Evolutionary conservation across 2,797 vertebrate genomes (phyloP).

Genomic region (Passerculus sandwichensis): DNA sequence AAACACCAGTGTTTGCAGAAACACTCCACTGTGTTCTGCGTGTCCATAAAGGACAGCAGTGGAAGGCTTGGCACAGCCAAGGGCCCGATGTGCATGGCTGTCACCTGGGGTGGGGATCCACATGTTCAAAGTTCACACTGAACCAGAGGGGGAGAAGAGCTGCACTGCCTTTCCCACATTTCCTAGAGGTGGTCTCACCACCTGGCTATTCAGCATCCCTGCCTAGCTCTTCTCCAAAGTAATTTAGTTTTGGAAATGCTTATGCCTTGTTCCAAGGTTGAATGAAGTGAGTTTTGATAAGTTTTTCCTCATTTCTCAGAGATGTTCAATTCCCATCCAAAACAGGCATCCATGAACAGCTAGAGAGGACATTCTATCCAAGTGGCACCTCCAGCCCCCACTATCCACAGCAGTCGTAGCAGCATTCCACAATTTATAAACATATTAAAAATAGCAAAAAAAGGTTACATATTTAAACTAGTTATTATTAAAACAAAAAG

Average conservation of each 20-base stretch:
- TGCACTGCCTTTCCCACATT: accelerated
- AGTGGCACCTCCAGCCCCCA: accelerated
- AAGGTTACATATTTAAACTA: not conserved
- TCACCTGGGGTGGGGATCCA: not conserved
- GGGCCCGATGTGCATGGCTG: not conserved
- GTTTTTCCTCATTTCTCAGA: not conserved
- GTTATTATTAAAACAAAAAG: not conserved
- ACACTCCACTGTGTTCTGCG: not conserved
- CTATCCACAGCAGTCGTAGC: not conserved
- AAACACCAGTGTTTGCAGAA: not conserved
- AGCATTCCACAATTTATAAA: not conserved
- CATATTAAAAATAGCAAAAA: not conserved
- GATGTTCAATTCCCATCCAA: not conserved
- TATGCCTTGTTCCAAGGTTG: not conserved
- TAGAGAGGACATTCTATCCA: not conserved
- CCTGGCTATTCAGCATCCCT: not conserved
- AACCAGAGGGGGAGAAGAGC: not conserved
- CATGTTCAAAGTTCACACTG: not conserved
- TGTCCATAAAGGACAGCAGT: not conserved
- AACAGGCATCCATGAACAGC: not conserved
- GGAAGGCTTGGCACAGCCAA: not conserved
- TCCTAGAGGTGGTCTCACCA: not conserved
- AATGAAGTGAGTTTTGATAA: not conserved
- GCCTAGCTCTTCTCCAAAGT: not conserved
- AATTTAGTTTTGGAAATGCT: not conserved